These are phyloP conservation scores for Poecile atricapillus DNA, from an alignment of 2,113 vertebrate species.

Conservation along the genomic window DNA sequence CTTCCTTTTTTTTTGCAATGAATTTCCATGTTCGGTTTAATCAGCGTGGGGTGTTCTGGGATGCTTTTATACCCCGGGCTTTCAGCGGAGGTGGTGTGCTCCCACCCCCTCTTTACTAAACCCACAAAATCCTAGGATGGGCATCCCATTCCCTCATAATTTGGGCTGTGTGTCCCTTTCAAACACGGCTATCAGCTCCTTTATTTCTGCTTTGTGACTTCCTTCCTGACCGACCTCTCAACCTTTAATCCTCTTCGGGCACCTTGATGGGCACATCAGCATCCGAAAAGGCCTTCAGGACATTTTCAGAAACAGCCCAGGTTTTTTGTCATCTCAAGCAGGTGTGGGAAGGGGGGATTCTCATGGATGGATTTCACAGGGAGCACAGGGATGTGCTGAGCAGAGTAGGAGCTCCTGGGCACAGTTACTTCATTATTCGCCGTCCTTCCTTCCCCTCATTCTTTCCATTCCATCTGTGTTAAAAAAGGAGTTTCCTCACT, in stretches of 20 bases:
- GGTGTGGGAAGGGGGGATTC: background rate
- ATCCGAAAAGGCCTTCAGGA: background rate
- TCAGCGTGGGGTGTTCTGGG: rapidly evolving
- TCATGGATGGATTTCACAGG: background rate
- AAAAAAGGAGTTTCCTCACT: background rate
- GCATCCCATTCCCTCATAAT: background rate
- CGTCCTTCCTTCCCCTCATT: background rate
- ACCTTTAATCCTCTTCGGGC: background rate
- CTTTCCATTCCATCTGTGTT: background rate
- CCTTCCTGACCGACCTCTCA: background rate
- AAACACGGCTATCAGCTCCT: background rate
- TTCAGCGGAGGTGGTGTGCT: background rate
- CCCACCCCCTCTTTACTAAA: background rate
- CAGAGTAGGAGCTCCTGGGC: background rate
- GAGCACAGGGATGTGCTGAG: background rate
- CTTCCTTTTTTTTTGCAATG: background rate
- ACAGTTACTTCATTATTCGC: background rate
- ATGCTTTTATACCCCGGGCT: background rate
- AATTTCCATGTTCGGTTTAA: rapidly evolving
- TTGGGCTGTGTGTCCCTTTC: rapidly evolving
- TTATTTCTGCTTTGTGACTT: background rate
- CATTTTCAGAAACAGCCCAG: background rate
- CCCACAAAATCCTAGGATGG: background rate
- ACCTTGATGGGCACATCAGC: background rate
- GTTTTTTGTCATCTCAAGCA: background rate